Evolutionary conservation across 2,797 vertebrate species (phyloP), one percentile per base, ranked within the genome.

Genomic region (Pachyuromys duprasi): DNA sequence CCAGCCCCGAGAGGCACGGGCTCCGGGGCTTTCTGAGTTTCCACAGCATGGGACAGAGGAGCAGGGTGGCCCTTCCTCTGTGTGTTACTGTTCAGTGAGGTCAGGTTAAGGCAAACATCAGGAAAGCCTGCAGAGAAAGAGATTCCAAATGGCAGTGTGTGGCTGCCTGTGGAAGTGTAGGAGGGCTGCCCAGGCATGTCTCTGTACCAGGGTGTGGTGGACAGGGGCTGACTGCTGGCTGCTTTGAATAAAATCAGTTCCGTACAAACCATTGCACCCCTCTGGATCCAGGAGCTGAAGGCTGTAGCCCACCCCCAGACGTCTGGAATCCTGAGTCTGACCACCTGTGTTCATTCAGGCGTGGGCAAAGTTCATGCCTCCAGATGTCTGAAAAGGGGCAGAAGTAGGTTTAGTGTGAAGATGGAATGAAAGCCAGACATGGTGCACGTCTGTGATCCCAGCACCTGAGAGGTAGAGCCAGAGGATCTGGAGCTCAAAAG

Each of bases 31-130:
- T 36, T 67, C n/a, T 33, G 26, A 45, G 82, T 60, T 83, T 57
- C 62, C 28, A 8, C 83, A 63, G 69, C n/a, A 78, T 69, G 13
- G 26, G 60, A 28, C 22, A 12, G 69, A 22, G 14, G 15, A 14
- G 13, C 33, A 3, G 26, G 53, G 39, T 65, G 80, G 31, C 76
- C 74, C 80, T 83, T 74, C 39, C 78, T 31, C 72, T 83, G 55
- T 4, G 57, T 28, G 11, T 55, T 24, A 20, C 75, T 31, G 8
- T 81, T 74, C 0, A 0, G 8, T 31, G 69, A 96, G 75, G 70
- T 53, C 49, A 74, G 82, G 63, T 92, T 45, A 91, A 88, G 57
- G 49, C 49, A 89, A 90, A 90, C 90, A 33, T 63, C 60, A 79
- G 88, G 49, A 89, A 75, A 78, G 80, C 80, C 60, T 84, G 36